Conservation (phyloP, 2,113 vertebrate genomes). For the Sula dactylatra region DNA sequence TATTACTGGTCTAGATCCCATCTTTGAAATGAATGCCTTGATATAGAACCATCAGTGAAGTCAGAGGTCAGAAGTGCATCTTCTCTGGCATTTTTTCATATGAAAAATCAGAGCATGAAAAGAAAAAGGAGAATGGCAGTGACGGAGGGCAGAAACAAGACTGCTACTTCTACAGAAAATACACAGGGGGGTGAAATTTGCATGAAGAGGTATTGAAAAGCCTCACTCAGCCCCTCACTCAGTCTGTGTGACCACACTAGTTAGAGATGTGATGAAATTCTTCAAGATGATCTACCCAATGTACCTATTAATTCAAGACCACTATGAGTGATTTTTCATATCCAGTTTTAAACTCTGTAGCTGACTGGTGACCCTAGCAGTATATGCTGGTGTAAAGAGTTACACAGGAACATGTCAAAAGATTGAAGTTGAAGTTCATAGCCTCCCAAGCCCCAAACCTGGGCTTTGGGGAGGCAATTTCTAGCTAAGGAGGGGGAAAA, state of each 20-base stretch:
- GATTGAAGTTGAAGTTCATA: neutral
- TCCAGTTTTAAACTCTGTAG: neutral
- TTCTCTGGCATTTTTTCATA: neutral
- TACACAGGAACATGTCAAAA: neutral
- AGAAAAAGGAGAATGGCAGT: neutral
- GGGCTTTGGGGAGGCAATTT: neutral
- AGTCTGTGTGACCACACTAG: neutral
- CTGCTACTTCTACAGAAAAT: neutral
- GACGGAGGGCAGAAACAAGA: neutral
- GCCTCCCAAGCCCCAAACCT: neutral
- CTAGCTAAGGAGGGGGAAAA: neutral
- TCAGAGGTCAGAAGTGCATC: neutral
- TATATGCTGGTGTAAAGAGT: neutral
- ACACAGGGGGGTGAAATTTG: neutral
- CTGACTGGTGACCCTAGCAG: neutral
- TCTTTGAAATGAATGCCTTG: neutral
- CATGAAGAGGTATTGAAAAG: neutral
- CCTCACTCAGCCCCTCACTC: neutral
- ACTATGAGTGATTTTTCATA: neutral
- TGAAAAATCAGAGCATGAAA: neutral
- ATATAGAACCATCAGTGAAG: neutral
- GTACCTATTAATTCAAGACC: neutral
- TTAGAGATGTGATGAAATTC: neutral
- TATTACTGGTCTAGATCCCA: neutral
- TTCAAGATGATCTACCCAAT: neutral